Percentiles rank a stretch among this genome's conserved stretches.
Evolutionary conservation across 2,888 invertebrate species (phyloP).

Genomic region (Spodoptera picta): DNA sequence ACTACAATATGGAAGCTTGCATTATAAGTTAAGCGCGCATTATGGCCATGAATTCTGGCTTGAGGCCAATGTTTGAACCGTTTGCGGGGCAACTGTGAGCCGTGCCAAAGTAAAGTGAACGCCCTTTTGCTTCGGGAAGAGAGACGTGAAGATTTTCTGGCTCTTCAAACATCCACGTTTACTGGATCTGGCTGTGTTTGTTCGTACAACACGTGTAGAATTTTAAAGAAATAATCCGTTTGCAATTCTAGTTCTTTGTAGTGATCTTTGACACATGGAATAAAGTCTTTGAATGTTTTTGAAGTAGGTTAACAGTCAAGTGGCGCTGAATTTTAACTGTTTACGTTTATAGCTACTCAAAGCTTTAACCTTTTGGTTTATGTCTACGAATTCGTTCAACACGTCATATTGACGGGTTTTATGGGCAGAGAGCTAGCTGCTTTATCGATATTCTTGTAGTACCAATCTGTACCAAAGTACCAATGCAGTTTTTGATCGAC

Average conservation of each 20-base stretch:
- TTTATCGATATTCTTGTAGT: constrained; percentile 31
- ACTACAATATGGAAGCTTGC: constrained; percentile 57
- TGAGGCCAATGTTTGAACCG: constrained; percentile 72
- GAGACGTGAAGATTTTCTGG: constrained; percentile 67
- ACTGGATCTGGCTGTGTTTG: constrained; percentile 49
- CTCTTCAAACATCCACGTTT: constrained; percentile 60
- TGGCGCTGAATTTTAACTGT: constrained; percentile 33
- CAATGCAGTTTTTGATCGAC: constrained; percentile 24
- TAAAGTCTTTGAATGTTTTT: constrained; percentile 12
- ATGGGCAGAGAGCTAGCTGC: constrained; percentile 18
- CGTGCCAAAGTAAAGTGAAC: constrained; percentile 73
- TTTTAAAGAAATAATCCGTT: constrained; percentile 4
- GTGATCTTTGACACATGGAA: constrained; percentile 10
- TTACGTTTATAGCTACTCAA: constrained; percentile 29
- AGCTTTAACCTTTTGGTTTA: constrained; percentile 39
- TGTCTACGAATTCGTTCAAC: constrained; percentile 37
- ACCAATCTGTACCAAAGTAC: constrained; percentile 44
- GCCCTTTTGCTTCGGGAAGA: constrained; percentile 71
- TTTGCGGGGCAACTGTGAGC: constrained; percentile 68
- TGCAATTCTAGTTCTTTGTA: constrained; percentile 1
- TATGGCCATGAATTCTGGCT: constrained; percentile 69
- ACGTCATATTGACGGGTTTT: constrained; percentile 36
- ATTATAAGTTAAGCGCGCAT: constrained; percentile 66
- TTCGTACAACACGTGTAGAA: constrained; percentile 21
- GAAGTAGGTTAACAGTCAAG: constrained; percentile 37